Evolutionary conservation across 2,113 vertebrate genomes (phyloP), one percentile per base, ranked within the genome.

Genomic region (Callipepla squamata): DNA sequence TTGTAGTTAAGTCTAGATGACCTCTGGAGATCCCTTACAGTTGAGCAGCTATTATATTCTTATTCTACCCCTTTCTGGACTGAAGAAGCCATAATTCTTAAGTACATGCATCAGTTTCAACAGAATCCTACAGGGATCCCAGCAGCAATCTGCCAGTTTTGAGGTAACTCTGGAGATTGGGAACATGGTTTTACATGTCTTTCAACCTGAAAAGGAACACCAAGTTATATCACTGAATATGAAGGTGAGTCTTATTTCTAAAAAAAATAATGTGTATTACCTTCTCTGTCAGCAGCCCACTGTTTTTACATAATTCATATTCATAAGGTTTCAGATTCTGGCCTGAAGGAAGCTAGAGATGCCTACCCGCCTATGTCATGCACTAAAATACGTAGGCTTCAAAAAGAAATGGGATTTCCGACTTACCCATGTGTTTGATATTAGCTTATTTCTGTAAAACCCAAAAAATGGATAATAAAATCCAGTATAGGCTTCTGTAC

Each of bases 131-230:
- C 9, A 80, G 19, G 5, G 34, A 45, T 7, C 26, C 58, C 30
- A 8, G 32, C 6, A 77, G 58, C 79, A 36, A 7, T 7, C 44
- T 80, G 9, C 13, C 68, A 25, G 9, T 62, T 83, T 80, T 66
- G 21, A 86, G 16, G 47, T 42, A 9, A 55, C 9, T 32, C 20
- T 16, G 4, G 14, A 69, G 48, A 61, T 0, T 13, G 4, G 7
- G 28, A 6, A 38, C 38, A 13, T 4, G 45, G 58, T 77, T 73
- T 34, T 0, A 72, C 44, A 50, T 23, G 18, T 19, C 6, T 61
- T 92, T 85, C 40, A 34, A 10, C 10, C 7, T 42, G 34, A 69
- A 69, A 55, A 82, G 34, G 8, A 83, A 42, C 18, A 76, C 6
- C 10, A 26, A 30, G 10, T 77, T 77, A 5, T 45, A 73, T 50